Conservation (phyloP, 2,797 vertebrate genomes). For the Strix occidentalis region DNA sequence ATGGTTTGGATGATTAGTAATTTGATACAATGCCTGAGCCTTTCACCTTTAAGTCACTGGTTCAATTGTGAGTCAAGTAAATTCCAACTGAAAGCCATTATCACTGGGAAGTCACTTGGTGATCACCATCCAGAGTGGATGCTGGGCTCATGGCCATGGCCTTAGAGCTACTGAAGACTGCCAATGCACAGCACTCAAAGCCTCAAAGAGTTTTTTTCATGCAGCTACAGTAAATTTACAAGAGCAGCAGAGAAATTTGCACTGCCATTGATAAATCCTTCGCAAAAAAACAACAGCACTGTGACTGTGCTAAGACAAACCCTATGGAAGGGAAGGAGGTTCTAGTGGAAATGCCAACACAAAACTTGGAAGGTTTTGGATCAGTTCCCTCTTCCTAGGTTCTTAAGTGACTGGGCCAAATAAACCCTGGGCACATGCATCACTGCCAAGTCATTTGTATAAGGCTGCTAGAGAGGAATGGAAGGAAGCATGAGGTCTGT, state of each 20-base stretch:
- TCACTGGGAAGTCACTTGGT: not conserved
- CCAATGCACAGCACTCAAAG: not conserved
- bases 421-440: not conserved
- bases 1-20: conserved; percentile 7
- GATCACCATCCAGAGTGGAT: not conserved
- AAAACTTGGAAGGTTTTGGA: not conserved
- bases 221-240: not conserved
- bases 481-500: not conserved
- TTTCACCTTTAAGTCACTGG: conserved; percentile 31
- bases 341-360: not conserved
- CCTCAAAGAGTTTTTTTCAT: not conserved
- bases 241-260: not conserved
- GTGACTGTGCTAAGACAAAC: accelerated
- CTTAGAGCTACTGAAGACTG: not conserved
- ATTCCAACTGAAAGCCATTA: not conserved
- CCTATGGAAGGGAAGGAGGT: not conserved
- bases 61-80: conserved; percentile 44
- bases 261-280: not conserved
- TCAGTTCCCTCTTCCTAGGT: not conserved
- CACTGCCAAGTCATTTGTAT: not conserved
- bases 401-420: not conserved
- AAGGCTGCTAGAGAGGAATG: not conserved
- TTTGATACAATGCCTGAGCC: not conserved
- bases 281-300: accelerated
- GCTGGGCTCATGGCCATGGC: not conserved